Percentiles rank a stretch among this genome's conserved stretches.
Conservation (phyloP, 1,140 invertebrate genomes). For the Drosophila teissieri region DNA sequence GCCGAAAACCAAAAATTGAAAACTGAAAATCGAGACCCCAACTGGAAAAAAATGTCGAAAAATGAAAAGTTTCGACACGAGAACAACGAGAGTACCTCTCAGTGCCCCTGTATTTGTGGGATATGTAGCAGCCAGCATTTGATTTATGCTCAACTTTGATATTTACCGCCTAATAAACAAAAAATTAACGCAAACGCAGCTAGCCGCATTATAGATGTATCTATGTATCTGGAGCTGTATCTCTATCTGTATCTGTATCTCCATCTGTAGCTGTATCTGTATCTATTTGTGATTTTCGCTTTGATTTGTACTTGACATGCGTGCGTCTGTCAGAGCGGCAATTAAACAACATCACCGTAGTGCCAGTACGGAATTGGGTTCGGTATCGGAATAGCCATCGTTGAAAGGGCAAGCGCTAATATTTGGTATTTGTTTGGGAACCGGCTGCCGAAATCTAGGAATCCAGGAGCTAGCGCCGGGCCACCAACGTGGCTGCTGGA, state of each 20-base stretch:
- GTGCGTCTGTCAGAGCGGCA: constrained; percentile 73
- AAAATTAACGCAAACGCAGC: constrained; percentile 76
- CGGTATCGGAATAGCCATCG: constrained; percentile 12
- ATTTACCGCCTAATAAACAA: constrained; percentile 83
- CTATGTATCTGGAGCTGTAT: constrained; percentile 34
- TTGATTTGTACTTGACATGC: constrained; percentile 77
- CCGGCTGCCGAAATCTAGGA: constrained; percentile 35
- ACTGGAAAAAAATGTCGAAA: constrained; percentile 3
- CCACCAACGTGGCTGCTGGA: constrained; percentile 45
- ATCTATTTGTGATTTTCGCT: constrained; percentile 69
- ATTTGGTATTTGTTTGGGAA: constrained; percentile 79
- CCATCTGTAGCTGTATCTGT: constrained; percentile 23
- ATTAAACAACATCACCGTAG: constrained; percentile 75
- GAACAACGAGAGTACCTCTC: constrained; percentile 45
- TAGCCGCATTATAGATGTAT: constrained; percentile 54
- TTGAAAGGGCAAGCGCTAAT: constrained; percentile 75
- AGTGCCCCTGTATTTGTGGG: constrained; percentile 17
- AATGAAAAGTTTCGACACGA: constrained; percentile 59
- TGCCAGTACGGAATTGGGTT: constrained; percentile 3
- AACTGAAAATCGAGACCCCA: neutral
- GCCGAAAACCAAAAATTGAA: too few relatives aligned
- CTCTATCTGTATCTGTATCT: neutral
- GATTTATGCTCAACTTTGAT: constrained; percentile 81
- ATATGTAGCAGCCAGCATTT: constrained; percentile 69
- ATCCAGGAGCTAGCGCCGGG: constrained; percentile 38